Evolutionary conservation across 2,113 vertebrate genomes (phyloP), one percentile per base, ranked within the genome.

Genomic region (Leucopternis melanops): DNA sequence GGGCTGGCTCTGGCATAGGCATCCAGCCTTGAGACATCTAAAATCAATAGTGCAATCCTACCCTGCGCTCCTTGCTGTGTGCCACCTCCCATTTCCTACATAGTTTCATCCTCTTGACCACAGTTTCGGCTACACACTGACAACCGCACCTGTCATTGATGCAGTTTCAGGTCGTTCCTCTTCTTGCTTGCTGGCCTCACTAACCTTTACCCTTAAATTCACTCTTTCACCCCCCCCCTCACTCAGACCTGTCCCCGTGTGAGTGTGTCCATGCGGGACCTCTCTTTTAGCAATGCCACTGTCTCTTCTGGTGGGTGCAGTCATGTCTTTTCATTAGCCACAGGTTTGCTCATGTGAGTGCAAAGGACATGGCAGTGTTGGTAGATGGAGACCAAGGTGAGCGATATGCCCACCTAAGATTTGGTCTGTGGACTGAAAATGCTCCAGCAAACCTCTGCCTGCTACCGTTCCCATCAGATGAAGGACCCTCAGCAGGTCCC

Each of bases 361-460:
- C 21, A 25, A n/a, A 65, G 77, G 38, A 50, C 32, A 2, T 1
- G 29, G 57, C 3, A 11, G 20, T 1, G 1, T 15, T 0, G 1
- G 16, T 32, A 75, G 71, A 27, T 36, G 71, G 40, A 55, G 80
- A 32, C 31, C 11, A 49, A 27, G 31, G 31, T 44, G 47, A 71
- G 38, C 0, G 1, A 17, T 16, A 15, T 32, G 34, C 34, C 52
- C 44, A 17, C 8, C 31, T 5, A 4, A 47, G 47, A 17, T 54
- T 11, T 49, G 62, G 57, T 74, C 75, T 32, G 19, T 0, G 5
- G 25, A 16, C 31, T 38, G 50, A 34, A 61, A 75, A 49, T 11
- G 12, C 17, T n/a, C 40, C 57, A 52, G 34, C 11, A 86, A 63
- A 61, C 15, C 50, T 62, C 44, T 80, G n/a, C 20, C 47, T 29